Evolutionary conservation across 2,888 invertebrate species (phyloP).

Genomic region (Drosophila ezoana): DNA sequence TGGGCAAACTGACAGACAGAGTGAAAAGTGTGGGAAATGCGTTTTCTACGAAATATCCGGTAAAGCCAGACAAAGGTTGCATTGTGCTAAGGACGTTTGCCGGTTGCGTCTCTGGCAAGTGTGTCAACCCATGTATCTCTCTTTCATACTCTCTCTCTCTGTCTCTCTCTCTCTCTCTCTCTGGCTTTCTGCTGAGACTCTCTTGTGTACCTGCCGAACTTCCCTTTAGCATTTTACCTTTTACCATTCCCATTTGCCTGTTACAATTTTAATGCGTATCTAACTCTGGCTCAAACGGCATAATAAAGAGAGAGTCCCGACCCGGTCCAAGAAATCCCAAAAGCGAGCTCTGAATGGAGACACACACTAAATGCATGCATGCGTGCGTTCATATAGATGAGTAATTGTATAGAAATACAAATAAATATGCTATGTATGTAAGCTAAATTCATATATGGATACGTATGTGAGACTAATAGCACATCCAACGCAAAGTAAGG

Average conservation of each 20-base stretch:
- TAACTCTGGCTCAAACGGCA: conserved; percentile 63
- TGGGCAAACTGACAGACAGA: conserved; percentile 42
- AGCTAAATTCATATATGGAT: too few species aligned
- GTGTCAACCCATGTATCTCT: conserved; percentile 44
- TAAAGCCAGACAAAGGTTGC: conserved; percentile 54
- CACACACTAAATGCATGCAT: conserved; percentile 51
- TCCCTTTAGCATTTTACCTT: conserved; percentile 19
- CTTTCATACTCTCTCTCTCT: background rate
- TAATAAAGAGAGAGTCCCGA: conserved; percentile 59
- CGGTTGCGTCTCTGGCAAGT: conserved; percentile 51
- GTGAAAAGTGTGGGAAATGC: conserved; percentile 75
- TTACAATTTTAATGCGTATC: conserved; percentile 74
- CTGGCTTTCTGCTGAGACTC: background rate
- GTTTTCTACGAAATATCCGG: conserved; percentile 66
- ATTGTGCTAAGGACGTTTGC: conserved; percentile 68
- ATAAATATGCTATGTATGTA: background rate
- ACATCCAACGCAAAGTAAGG: conserved; percentile 59
- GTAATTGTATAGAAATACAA: conserved; percentile 3
- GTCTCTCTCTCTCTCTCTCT: background rate
- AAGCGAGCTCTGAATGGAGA: conserved; percentile 22
- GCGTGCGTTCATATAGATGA: conserved; percentile 38
- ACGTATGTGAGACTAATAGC: conserved; percentile 32
- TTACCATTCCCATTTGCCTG: conserved; percentile 30
- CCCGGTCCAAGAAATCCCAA: conserved; percentile 1
- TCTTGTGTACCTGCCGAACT: conserved; percentile 34